Conservation (phyloP, 1,140 invertebrate species). For the Melanaphis sacchari region DNA sequence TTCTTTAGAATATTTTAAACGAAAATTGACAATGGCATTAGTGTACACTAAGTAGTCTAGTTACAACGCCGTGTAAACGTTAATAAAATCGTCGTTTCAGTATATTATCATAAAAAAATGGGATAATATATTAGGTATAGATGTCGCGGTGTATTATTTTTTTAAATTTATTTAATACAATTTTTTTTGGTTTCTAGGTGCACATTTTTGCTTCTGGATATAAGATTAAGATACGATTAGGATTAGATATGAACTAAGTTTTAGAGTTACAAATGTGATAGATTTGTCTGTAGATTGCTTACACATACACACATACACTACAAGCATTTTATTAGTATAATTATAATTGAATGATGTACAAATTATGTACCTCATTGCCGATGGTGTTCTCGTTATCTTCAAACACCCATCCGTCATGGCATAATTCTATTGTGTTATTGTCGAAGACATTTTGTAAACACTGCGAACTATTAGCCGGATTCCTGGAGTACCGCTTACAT, state of each 20-base stretch:
- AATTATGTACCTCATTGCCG: constrained; percentile 66
- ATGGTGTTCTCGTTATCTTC: constrained; percentile 66
- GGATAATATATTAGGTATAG: no score
- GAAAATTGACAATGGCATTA: no score
- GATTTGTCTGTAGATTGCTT: no score
- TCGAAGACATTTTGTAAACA: not conserved
- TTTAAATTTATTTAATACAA: no score
- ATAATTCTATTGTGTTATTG: not conserved
- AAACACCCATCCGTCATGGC: constrained; percentile 65
- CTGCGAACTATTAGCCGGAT: constrained; percentile 52
- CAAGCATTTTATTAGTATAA: not conserved
- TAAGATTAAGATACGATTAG: no score
- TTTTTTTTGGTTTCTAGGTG: no score
- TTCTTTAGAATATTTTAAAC: no score
- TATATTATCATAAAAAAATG: no score
- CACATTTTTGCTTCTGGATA: no score
- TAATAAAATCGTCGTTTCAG: no score
- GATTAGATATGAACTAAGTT: no score
- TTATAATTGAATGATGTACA: not conserved
- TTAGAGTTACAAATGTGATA: not conserved
- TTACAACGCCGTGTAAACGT: not conserved
- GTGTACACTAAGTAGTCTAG: not conserved
- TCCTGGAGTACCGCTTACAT: constrained; percentile 59
- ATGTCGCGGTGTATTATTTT: no score
- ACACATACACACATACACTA: not conserved